Base-by-base conservation (phyloP, 2,113 vertebrate genomes). In the Crotalus horridus region DNA sequence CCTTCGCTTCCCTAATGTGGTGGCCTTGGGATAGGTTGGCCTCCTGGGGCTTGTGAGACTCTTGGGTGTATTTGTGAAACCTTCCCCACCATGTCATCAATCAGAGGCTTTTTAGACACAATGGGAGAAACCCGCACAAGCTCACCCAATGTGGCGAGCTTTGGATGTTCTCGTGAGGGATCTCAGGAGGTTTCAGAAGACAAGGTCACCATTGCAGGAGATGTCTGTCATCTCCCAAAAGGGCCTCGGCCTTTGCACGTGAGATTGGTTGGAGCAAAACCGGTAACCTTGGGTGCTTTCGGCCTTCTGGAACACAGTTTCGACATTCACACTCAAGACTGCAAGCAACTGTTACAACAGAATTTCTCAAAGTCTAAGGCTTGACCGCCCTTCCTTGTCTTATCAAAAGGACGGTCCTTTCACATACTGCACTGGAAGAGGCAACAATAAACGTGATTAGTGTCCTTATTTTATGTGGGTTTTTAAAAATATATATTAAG, bases 401-500 rank as follows among this genome's bases (percentile, higher is more conserved):
- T 61, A 23, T 26, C 29, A 29, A 23, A 90, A 86, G 29, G 88
- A 43, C 24, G 29, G 17, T 39, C 91, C 87, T 92, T 94, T n/a
- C 64, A 23, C 56, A 85, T 39, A 39, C 69, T 20, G 69, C 7
- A 39, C 6, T 74, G 69, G 92, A 54, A 93, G 8, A 48, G 88
- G n/a, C 74, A 93, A 53, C 86, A 94, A 93, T 92, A 64, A 53
- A 91, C 86, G 91, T 89, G 39, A 91, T 81, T 92, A 64, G 74
- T 94, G n/a, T 91, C 55, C 29, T 87, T 29, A 21, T 33, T 69
- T 48, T 53, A 46, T 89, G 43, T 61, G 6, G 39, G 10, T 33
- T 39, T 91, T 92, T 74, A 48, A 33, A 88, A 15, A 89, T 58
- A 88, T 6, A 89, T 89, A 89, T 74, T 33, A 39, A 39, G 5